Conservation (phyloP, 2,888 invertebrate species). For the Periphyllus acericola region DNA sequence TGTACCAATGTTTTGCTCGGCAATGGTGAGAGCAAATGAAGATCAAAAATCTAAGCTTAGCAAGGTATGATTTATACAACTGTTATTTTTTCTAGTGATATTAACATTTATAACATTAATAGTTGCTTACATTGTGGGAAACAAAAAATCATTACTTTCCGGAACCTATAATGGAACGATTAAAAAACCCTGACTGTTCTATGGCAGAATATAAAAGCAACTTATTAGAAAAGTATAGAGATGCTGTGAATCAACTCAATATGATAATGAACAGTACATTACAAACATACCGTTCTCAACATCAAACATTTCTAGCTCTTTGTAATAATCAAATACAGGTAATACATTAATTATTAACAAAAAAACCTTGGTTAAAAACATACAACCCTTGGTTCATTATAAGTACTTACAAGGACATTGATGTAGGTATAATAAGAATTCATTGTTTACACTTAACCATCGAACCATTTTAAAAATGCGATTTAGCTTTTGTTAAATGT, state of each 20-base stretch:
- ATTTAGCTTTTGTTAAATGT: constrained; percentile 53
- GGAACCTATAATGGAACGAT: constrained; percentile 82
- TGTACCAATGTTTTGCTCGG: constrained; percentile 94
- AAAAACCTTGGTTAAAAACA: constrained; percentile 18
- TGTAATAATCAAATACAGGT: constrained; percentile 88
- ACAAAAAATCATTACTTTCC: constrained; percentile 92
- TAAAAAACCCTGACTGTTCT: constrained; percentile 88
- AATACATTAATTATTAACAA: constrained; percentile 63
- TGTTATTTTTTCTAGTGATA: neutral
- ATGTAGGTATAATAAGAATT: constrained; percentile 37
- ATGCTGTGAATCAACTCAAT: constrained; percentile 80
- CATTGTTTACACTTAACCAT: constrained; percentile 13
- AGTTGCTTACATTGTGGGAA: constrained; percentile 93
- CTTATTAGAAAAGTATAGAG: constrained; percentile 82
- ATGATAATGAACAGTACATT: constrained; percentile 85
- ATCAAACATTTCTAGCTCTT: constrained; percentile 93
- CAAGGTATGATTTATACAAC: constrained; percentile 71
- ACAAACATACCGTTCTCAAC: constrained; percentile 90
- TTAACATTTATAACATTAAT: constrained; percentile 63
- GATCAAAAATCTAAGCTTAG: constrained; percentile 91
- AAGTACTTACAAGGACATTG: constrained; percentile 22
- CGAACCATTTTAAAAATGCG: constrained; percentile 44
- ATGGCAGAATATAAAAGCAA: constrained; percentile 89
- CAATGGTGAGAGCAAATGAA: constrained; percentile 84
- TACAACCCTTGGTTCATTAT: neutral